phyloP scores from a whole-genome alignment of 2,113 vertebrate species.

The Manacus vitellinus region DNA sequence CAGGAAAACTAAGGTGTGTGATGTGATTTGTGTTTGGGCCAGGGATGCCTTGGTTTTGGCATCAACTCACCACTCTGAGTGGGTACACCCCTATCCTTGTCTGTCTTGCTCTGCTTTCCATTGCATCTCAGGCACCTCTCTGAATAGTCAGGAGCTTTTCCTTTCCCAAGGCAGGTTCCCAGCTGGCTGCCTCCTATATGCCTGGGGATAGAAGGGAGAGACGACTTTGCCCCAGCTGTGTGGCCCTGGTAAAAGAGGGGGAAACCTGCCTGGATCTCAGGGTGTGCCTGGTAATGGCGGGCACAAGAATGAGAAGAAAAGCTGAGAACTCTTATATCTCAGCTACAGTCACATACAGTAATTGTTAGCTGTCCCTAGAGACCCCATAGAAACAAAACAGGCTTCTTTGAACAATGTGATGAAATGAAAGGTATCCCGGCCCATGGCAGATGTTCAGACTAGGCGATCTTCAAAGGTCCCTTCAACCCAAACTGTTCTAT shows the following conservation, averaged over 20 bases:
- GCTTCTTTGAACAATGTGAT: neutral
- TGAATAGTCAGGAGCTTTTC: neutral
- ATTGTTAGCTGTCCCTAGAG: neutral
- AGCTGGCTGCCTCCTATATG: neutral
- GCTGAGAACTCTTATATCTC: neutral
- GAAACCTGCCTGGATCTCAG: neutral
- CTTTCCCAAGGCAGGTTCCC: neutral
- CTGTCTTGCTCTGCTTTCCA: neutral
- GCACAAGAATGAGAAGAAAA: neutral
- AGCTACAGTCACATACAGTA: neutral
- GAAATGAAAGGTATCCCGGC: neutral
- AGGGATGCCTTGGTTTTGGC: neutral
- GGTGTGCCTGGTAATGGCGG: neutral
- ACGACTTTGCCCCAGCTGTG: rapidly evolving
- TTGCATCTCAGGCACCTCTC: rapidly evolving
- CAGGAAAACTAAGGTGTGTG: neutral
- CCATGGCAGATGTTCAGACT: neutral
- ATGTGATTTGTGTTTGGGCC: neutral
- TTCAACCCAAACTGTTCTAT: neutral
- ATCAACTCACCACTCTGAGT: rapidly evolving
- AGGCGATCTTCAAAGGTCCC: neutral
- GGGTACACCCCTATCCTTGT: neutral
- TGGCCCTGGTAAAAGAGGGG: neutral
- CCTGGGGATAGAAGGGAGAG: neutral
- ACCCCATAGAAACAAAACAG: neutral